Conservation (phyloP, 2,113 vertebrate species). For the Plectropomus leopardus region DNA sequence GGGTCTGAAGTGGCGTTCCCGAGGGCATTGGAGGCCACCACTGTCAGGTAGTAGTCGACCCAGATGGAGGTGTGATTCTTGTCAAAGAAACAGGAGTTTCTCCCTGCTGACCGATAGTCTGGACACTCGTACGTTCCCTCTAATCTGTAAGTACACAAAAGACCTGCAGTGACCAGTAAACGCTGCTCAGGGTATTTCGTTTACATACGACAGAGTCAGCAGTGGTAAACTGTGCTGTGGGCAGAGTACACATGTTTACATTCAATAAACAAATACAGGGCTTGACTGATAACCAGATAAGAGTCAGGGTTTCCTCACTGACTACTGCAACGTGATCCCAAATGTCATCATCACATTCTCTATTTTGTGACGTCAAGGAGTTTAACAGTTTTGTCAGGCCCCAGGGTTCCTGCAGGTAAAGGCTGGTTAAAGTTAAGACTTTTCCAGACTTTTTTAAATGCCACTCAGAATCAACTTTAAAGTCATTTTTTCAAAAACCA, state of each 20-base stretch:
- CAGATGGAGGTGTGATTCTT: constrained; percentile 89
- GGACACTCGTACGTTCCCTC: constrained; percentile 87
- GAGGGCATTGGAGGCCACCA: constrained; percentile 88
- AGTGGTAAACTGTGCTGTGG: not conserved
- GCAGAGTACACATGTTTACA: constrained; percentile 5
- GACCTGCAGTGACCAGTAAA: constrained; percentile 24
- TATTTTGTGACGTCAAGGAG: too few relatives aligned
- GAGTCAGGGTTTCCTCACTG: not conserved
- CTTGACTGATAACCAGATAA: not conserved
- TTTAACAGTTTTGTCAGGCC: too few relatives aligned
- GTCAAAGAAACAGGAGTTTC: constrained; percentile 92
- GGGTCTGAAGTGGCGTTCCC: constrained; percentile 87
- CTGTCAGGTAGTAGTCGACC: constrained; percentile 88
- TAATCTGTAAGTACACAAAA: constrained; percentile 62
- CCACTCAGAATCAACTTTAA: too few relatives aligned
- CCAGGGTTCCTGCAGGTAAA: too few relatives aligned
- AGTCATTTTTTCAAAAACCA: too few relatives aligned
- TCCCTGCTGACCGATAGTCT: constrained; percentile 89
- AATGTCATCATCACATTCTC: not conserved
- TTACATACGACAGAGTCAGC: not conserved
- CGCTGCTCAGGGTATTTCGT: not conserved
- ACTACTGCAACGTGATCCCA: constrained; percentile 10
- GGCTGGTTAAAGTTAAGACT: too few relatives aligned
- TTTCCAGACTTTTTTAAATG: too few relatives aligned
- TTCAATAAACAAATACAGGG: not conserved